Evolutionary conservation across 2,113 vertebrate species (phyloP), one percentile per base, ranked within the genome.

Genomic region (Prionailurus bengalensis): DNA sequence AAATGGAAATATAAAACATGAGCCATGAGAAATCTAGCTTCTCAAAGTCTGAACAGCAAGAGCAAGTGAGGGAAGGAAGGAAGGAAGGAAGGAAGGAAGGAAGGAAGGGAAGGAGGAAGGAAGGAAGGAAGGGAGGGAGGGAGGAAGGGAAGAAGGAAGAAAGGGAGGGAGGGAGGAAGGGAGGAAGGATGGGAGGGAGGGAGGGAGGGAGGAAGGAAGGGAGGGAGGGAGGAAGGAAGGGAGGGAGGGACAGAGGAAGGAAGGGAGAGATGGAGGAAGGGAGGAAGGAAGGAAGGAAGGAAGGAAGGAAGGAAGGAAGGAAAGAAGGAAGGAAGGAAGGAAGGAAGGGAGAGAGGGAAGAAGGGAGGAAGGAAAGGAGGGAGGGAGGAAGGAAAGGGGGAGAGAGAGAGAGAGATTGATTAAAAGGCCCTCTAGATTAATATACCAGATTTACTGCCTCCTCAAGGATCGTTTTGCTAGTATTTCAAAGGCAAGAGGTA

Each of bases 201-300:
- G 36, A 36, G 36, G 36, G 36, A 1, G 42, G 1, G 1, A 42
- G 6, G 6, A 1, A 42, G 42, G 0, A 13, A 36, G 4, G 17
- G 0, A 31, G 9, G 16, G 7, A 4, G 15, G 42, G 1, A 7
- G 5, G 6, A 0, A 42, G 5, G 42, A 5, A 6, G 5, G 5
- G 0, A 42, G 42, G 42, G 5, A 42, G 5, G 5, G 1, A 42
- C 0, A 1, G 5, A 42, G 6, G 42, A 1, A 42, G 1, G 42
- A 0, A 42, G 6, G 6, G 0, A 42, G 42, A 0, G 0, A 42
- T 1, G 42, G 1, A 42, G 42, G 42, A 1, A 42, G 42, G 6
- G 0, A 42, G 5, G 42, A 1, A 33, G 39, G 1, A 14, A 39
- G 14, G 29, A 15, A 78, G 14, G 14, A 5, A 73, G n/a, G 25